phyloP scores from a whole-genome alignment of 2,113 vertebrate genomes.

The Osmerus eperlanus region DNA sequence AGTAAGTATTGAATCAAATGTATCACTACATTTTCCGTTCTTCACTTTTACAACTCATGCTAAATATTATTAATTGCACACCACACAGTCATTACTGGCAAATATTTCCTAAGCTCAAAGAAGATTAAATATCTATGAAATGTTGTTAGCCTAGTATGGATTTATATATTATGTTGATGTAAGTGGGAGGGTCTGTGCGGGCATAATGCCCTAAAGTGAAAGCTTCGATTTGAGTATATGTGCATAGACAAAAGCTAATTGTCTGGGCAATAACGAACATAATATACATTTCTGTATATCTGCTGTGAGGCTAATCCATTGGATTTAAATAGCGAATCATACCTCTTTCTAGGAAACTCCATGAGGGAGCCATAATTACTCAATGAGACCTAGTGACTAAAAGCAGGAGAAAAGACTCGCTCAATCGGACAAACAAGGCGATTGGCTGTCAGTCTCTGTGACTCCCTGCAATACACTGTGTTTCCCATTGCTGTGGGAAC shows the following conservation, averaged over 20 bases:
- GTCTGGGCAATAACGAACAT: neutral
- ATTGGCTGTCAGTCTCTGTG: neutral
- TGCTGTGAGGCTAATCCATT: neutral
- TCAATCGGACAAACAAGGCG: neutral
- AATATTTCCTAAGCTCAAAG: too few species aligned
- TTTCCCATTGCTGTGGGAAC: too few species aligned
- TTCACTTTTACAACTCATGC: too few species aligned
- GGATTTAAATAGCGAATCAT: neutral
- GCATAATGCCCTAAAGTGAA: neutral
- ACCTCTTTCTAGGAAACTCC: constrained; percentile 17
- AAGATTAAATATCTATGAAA: too few species aligned
- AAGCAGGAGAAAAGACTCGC: constrained; percentile 10
- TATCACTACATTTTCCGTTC: too few species aligned
- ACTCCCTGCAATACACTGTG: constrained; percentile 5
- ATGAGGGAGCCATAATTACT: neutral
- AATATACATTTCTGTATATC: neutral
- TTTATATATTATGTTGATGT: too few species aligned
- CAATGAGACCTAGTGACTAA: constrained; percentile 18
- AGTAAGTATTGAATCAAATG: too few species aligned
- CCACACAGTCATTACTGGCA: too few species aligned
- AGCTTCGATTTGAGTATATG: neutral
- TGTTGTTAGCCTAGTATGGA: too few species aligned
- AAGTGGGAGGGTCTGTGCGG: too few species aligned
- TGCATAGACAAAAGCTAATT: neutral
- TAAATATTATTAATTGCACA: too few species aligned